phyloP scores from a whole-genome alignment of 2,113 vertebrate species.

The Notothenia rossii region DNA sequence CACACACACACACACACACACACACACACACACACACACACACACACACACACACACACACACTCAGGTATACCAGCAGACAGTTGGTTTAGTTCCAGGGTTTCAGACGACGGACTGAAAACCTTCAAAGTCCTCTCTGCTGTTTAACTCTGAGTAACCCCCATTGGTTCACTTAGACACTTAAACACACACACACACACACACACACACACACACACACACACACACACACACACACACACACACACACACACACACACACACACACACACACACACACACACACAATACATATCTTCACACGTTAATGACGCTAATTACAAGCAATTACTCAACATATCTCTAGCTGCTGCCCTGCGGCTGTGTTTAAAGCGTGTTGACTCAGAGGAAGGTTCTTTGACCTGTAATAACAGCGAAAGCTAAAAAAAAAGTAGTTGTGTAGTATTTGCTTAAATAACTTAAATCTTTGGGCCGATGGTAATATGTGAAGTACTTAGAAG shows the following conservation, averaged over 20 bases:
- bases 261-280: not conserved
- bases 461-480: too few relatives aligned
- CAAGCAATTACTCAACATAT: conserved; percentile 64
- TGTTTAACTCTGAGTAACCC: conserved; percentile 36
- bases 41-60: not conserved
- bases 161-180: not conserved
- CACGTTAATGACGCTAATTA: conserved; percentile 70
- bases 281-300: conserved; percentile 27
- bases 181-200: not conserved
- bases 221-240: not conserved
- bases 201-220: conserved; percentile 2
- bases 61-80: not conserved
- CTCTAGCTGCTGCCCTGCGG: conserved; percentile 42
- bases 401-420: conserved; percentile 6
- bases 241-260: not conserved
- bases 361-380: conserved; percentile 18
- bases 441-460: not conserved
- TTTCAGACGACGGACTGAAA: not conserved
- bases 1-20: not conserved
- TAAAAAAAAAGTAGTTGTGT: not conserved
- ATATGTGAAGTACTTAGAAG: too few relatives aligned
- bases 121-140: conserved; percentile 4
- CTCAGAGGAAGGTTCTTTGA: conserved; percentile 24
- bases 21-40: not conserved
- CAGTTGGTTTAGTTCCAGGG: not conserved